Evolutionary conservation across 2,113 vertebrate genomes (phyloP).

Genomic region (Pseudopodoces humilis): DNA sequence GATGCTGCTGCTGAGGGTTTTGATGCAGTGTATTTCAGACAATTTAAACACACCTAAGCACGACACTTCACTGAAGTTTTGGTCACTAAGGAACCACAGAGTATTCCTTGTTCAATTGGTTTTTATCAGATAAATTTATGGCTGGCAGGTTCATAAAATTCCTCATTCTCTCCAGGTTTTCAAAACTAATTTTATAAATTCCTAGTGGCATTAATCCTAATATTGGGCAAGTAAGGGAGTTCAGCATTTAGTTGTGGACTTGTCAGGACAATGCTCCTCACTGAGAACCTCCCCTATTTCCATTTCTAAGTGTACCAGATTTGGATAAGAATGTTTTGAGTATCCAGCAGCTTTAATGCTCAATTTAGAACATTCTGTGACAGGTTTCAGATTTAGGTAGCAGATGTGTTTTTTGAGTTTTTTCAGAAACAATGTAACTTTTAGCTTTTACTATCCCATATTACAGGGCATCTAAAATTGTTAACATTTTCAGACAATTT

Average conservation of each 20-base stretch:
- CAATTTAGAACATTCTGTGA: neutral
- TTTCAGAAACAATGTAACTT: neutral
- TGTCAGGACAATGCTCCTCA: neutral
- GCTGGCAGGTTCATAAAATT: neutral
- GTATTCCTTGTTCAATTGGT: neutral
- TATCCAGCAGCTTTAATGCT: neutral
- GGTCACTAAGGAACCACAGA: conserved; percentile 24
- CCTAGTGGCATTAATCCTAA: neutral
- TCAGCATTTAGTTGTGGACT: neutral
- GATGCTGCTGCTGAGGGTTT: conserved; percentile 58
- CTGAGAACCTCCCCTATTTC: neutral
- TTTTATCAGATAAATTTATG: neutral
- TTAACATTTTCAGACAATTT: neutral
- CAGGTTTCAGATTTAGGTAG: neutral
- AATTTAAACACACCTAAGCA: conserved; percentile 47
- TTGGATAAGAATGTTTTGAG: neutral
- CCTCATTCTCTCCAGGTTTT: neutral
- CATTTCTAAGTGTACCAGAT: neutral
- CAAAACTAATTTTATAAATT: neutral
- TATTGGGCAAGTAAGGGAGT: neutral
- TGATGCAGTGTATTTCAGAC: conserved; percentile 47
- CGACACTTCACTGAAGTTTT: conserved; percentile 36
- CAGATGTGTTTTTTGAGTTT: neutral
- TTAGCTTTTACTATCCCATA: neutral
- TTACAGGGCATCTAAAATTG: neutral